These are phyloP conservation scores for Agelaius tricolor DNA, from an alignment of 2,113 vertebrate species.

Conservation along the genomic window DNA sequence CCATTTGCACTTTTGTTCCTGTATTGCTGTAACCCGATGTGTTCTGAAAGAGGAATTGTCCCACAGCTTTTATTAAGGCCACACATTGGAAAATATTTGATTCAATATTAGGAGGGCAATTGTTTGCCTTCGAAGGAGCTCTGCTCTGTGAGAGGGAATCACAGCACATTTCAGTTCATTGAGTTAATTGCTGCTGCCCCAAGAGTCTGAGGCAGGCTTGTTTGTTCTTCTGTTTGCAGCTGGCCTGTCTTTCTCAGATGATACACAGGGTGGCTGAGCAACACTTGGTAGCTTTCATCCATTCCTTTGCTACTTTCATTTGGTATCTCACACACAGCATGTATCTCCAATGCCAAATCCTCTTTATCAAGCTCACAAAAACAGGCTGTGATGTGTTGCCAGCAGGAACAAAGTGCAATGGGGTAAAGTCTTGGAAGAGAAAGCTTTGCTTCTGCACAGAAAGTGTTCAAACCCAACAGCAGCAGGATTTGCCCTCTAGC, in stretches of 20 bases:
- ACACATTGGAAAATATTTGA: neutral
- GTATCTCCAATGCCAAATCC: conserved; percentile 14
- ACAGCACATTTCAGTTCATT: neutral
- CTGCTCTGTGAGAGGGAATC: neutral
- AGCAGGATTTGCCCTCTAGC: neutral
- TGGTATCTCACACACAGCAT: neutral
- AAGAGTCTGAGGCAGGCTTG: neutral
- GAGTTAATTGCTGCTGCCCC: neutral
- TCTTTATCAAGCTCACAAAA: conserved; percentile 7
- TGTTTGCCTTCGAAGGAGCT: neutral
- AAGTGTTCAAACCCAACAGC: neutral
- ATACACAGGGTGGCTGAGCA: neutral
- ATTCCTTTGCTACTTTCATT: neutral
- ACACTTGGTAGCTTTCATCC: neutral
- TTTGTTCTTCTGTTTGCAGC: neutral
- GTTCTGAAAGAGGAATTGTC: neutral
- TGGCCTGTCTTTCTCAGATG: neutral
- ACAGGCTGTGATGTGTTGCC: conserved; percentile 29
- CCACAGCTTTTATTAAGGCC: neutral
- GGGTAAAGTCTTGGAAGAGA: neutral
- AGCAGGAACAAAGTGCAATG: neutral
- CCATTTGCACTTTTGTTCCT: neutral
- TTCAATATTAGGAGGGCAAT: neutral
- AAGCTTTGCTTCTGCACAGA: neutral
- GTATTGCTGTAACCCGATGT: neutral